Evolutionary conservation across 1,140 invertebrate genomes (phyloP).

Genomic region (Calycopis cecrops): DNA sequence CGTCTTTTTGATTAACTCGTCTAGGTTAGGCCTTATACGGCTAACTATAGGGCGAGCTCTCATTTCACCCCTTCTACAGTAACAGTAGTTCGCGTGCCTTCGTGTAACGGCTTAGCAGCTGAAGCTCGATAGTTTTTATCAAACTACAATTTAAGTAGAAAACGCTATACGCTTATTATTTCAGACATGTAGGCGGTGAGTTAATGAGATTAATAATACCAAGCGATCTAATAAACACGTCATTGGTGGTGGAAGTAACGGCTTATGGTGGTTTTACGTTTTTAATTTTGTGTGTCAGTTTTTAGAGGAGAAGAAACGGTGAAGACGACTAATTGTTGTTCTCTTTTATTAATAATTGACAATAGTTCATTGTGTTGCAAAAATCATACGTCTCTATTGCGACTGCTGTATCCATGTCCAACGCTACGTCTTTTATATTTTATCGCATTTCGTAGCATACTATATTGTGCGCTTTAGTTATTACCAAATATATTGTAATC

Average conservation of each 20-base stretch:
- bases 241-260: slow-evolving; percentile 3
- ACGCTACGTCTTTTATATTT: slow-evolving; percentile 9
- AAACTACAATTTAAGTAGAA: slow-evolving; percentile 53
- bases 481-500: no score
- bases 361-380: no score
- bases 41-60: not conserved
- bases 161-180: slow-evolving; percentile 26
- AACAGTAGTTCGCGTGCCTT: slow-evolving; percentile 42
- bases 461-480: no score
- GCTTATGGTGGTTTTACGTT: no score
- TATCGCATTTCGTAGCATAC: not conserved
- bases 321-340: no score
- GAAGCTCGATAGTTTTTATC: slow-evolving; percentile 39
- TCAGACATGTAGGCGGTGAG: slow-evolving; percentile 11
- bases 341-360: no score
- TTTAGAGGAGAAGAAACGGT: no score
- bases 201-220: slow-evolving; percentile 14
- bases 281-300: no score
- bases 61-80: slow-evolving; percentile 2
- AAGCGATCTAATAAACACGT: slow-evolving; percentile 10
- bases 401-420: no score
- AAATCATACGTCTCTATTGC: not conserved
- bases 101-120: slow-evolving; percentile 55
- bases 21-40: slow-evolving; percentile 1
- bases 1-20: slow-evolving; percentile 11